Percentiles rank a stretch among this genome's conserved stretches.
phyloP scores from a whole-genome alignment of 2,113 vertebrate genomes.

The Carettochelys insculpta region DNA sequence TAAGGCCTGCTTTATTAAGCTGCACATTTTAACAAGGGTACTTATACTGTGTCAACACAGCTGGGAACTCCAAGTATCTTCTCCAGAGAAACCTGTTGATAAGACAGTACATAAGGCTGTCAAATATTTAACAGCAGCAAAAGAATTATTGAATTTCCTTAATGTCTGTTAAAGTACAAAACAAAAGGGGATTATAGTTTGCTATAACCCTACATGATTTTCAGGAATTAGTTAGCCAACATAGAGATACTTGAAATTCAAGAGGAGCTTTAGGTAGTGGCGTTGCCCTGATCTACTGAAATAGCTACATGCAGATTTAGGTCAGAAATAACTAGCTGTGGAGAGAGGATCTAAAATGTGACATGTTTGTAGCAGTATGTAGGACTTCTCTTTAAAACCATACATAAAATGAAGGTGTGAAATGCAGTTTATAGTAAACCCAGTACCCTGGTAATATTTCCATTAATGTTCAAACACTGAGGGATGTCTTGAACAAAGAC shows the following conservation, averaged over 20 bases:
- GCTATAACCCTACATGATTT: neutral
- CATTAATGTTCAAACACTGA: neutral
- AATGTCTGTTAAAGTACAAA: neutral
- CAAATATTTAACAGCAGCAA: neutral
- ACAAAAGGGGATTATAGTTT: neutral
- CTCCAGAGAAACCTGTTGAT: neutral
- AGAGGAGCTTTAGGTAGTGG: neutral
- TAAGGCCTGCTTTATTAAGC: neutral
- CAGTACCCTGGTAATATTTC: accelerated
- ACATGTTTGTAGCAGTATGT: accelerated
- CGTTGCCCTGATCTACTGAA: neutral
- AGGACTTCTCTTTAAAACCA: neutral
- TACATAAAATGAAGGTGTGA: neutral
- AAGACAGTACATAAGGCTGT: neutral
- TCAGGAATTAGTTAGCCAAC: neutral
- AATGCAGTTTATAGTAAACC: neutral
- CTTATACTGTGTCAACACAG: neutral
- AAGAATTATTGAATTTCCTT: neutral
- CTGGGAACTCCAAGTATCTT: neutral
- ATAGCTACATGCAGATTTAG: neutral
- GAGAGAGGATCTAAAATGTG: neutral
- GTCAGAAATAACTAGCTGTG: neutral
- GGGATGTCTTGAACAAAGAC: neutral
- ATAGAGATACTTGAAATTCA: neutral
- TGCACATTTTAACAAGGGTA: neutral